These are phyloP conservation scores for Linyphia triangularis DNA, from an alignment of 2,888 invertebrate genomes.

Conservation along the genomic window DNA sequence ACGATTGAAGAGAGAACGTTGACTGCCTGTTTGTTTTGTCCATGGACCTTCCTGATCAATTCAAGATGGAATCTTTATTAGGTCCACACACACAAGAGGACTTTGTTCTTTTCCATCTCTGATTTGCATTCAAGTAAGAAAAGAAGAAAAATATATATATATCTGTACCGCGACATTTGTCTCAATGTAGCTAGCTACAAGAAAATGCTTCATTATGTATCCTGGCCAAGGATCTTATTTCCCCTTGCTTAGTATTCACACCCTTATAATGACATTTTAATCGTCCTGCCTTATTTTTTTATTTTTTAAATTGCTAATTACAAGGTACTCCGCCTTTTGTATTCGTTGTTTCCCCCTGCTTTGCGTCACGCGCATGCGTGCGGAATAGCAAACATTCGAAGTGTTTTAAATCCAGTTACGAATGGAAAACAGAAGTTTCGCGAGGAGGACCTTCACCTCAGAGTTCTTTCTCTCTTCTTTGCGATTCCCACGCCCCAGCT, in stretches of 20 bases:
- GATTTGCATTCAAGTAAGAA: not conserved
- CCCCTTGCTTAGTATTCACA: constrained; percentile 29
- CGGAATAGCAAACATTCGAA: not conserved
- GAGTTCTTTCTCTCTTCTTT: not conserved
- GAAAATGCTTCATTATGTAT: constrained; percentile 43
- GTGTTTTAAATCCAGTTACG: not conserved
- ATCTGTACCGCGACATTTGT: not conserved
- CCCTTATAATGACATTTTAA: constrained; percentile 35
- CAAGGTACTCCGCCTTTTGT: not conserved
- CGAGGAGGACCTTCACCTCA: constrained; percentile 7
- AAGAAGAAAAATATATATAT: too few relatives aligned
- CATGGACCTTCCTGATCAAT: not conserved
- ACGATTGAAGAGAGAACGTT: not conserved
- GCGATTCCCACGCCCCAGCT: constrained; percentile 12
- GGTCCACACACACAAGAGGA: not conserved
- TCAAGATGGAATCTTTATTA: not conserved
- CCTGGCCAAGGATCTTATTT: constrained; percentile 28
- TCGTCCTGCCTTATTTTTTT: not conserved
- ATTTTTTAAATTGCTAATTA: constrained; percentile 22
- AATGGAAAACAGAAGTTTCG: not conserved
- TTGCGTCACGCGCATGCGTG: not conserved
- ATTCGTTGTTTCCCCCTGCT: not conserved
- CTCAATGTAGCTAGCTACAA: constrained; percentile 8
- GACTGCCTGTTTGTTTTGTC: not conserved
- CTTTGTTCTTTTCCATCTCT: not conserved